Conservation (phyloP, 2,113 vertebrate species). For the Bagarius yarrelli region DNA sequence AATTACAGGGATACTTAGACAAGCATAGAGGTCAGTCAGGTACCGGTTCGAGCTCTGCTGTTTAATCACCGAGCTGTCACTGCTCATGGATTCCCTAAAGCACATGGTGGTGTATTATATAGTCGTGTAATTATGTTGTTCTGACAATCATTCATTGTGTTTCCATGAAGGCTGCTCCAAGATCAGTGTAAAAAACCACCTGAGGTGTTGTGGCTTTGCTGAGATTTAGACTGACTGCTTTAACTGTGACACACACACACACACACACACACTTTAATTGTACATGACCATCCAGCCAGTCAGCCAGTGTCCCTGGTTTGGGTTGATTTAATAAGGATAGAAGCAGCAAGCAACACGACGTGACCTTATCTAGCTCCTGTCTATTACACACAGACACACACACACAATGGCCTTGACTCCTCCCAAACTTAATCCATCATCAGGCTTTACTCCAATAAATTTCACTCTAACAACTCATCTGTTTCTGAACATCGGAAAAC, state of each 20-base stretch:
- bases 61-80: slow-evolving; percentile 25
- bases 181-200: neutral
- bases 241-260: neutral
- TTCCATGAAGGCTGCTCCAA: neutral
- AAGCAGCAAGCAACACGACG: slow-evolving; percentile 3
- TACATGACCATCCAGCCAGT: neutral
- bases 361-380: slow-evolving; percentile 14
- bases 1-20: slow-evolving; percentile 35
- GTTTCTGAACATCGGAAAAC: slow-evolving; percentile 2
- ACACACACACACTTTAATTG: neutral
- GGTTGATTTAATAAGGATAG: neutral
- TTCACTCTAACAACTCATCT: slow-evolving; percentile 15
- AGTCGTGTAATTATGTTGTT: neutral
- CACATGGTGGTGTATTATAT: neutral
- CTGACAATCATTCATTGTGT: neutral
- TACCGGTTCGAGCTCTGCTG: slow-evolving; percentile 18
- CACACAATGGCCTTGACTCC: neutral
- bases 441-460: slow-evolving; percentile 9
- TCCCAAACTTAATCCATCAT: slow-evolving; percentile 16
- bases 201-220: slow-evolving; percentile 3
- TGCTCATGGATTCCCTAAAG: slow-evolving; percentile 4
- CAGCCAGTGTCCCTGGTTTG: slow-evolving; percentile 5
- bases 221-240: neutral
- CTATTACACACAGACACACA: slow-evolving; percentile 15
- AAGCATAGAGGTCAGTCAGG: slow-evolving; percentile 23